Percentiles rank a stretch among this genome's conserved stretches.
These are phyloP conservation scores for Lasioglossum figueresi DNA, from an alignment of 2,888 invertebrate species.

Conservation along the genomic window DNA sequence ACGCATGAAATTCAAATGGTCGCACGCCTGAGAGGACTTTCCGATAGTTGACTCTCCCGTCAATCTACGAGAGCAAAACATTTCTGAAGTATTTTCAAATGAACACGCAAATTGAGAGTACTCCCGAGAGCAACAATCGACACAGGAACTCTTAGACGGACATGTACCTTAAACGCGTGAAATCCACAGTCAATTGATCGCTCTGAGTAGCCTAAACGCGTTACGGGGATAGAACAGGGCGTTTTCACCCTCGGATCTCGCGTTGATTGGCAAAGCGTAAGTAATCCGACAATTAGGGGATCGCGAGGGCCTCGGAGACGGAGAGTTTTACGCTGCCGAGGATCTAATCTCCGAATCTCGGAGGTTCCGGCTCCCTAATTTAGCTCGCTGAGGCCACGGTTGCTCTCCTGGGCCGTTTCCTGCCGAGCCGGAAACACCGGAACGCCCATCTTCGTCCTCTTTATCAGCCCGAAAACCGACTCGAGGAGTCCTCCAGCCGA, in stretches of 20 bases:
- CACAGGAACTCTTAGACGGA: too few species aligned
- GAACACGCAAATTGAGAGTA: too few species aligned
- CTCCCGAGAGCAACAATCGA: too few species aligned
- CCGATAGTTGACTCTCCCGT: too few species aligned
- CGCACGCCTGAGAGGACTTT: too few species aligned
- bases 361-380: slow-evolving; percentile 32
- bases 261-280: background rate
- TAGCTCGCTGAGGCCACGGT: slow-evolving; percentile 17
- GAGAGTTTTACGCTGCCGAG: background rate
- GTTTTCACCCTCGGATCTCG: background rate
- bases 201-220: background rate
- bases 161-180: background rate
- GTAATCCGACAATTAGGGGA: background rate
- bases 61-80: too few species aligned
- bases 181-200: background rate
- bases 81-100: too few species aligned
- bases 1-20: too few species aligned
- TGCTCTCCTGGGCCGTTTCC: slow-evolving; percentile 44
- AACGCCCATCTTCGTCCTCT: slow-evolving; percentile 54
- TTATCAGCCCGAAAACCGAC: slow-evolving; percentile 47
- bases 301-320: background rate
- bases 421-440: slow-evolving; percentile 49
- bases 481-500: slow-evolving; percentile 56
- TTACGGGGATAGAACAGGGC: background rate
- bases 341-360: slow-evolving; percentile 46